Conservation (phyloP, 2,113 vertebrate species). For the Cryptotis parvus region DNA sequence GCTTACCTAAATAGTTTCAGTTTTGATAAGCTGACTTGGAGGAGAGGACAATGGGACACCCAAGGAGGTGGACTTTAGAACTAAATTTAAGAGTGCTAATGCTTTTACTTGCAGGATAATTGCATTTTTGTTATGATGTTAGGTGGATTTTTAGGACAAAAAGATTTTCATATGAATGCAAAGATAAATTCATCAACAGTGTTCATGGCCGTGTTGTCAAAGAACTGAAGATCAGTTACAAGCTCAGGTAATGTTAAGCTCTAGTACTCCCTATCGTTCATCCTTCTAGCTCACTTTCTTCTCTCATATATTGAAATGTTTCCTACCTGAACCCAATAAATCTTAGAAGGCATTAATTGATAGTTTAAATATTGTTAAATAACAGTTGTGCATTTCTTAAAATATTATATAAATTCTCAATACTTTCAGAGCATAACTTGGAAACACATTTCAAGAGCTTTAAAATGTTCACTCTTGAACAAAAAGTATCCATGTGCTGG, state of each 20-base stretch:
- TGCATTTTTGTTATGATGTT: conserved; percentile 40
- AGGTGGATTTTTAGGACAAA: conserved; percentile 32
- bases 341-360: not conserved
- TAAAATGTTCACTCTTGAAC: not conserved
- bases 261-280: not conserved
- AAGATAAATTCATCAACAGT: not conserved
- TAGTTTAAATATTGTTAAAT: not conserved
- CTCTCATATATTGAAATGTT: not conserved
- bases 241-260: not conserved
- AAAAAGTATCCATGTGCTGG: not conserved
- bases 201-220: not conserved
- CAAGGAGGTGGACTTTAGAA: conserved; percentile 5
- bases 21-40: conserved; percentile 21
- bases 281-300: not conserved
- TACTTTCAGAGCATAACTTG: not conserved
- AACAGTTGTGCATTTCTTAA: not conserved
- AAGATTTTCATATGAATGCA: conserved; percentile 46
- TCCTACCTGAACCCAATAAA: not conserved
- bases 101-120: conserved; percentile 11
- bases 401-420: not conserved
- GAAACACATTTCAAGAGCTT: conserved; percentile 6
- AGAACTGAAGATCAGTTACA: not conserved
- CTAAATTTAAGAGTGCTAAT: not conserved
- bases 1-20: conserved; percentile 46
- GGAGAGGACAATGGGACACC: not conserved